phyloP scores from a whole-genome alignment of 2,113 vertebrate genomes.

The Dipodomys spectabilis region DNA sequence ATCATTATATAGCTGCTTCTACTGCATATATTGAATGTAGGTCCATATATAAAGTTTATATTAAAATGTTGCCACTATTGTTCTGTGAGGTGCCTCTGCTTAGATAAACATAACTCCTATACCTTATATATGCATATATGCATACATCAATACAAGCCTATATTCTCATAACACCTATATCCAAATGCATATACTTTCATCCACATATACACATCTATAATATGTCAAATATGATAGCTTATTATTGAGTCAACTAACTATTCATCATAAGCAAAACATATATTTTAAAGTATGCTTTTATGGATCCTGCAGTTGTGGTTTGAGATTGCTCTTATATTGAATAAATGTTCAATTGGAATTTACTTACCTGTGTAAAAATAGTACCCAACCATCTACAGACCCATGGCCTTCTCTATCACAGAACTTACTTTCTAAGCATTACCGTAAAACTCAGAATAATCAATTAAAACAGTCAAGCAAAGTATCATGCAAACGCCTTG shows the following conservation, averaged over 20 bases:
- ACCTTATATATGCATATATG: neutral
- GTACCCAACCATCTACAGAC: rapidly evolving
- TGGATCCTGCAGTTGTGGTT: neutral
- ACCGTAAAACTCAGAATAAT: conserved; percentile 13
- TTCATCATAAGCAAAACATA: neutral
- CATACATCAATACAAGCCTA: no score
- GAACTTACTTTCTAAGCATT: neutral
- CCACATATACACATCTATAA: no score
- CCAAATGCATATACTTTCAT: neutral
- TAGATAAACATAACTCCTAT: neutral
- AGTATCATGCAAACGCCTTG: neutral
- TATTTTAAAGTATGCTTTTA: neutral
- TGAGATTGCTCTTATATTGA: neutral
- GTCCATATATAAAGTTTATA: neutral
- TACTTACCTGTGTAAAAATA: neutral
- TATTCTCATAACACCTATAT: neutral
- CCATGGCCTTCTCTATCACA: neutral
- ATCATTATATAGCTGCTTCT: neutral
- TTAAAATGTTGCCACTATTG: neutral
- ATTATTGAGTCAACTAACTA: neutral
- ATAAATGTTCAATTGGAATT: neutral
- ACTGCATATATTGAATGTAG: neutral
- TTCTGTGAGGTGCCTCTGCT: neutral
- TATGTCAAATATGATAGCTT: neutral
- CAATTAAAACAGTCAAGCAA: neutral